A percentile compares a stretch with the other conserved stretches of the same genome.
Evolutionary conservation across 2,113 vertebrate genomes (phyloP).

Genomic region (Rhea pennata): DNA sequence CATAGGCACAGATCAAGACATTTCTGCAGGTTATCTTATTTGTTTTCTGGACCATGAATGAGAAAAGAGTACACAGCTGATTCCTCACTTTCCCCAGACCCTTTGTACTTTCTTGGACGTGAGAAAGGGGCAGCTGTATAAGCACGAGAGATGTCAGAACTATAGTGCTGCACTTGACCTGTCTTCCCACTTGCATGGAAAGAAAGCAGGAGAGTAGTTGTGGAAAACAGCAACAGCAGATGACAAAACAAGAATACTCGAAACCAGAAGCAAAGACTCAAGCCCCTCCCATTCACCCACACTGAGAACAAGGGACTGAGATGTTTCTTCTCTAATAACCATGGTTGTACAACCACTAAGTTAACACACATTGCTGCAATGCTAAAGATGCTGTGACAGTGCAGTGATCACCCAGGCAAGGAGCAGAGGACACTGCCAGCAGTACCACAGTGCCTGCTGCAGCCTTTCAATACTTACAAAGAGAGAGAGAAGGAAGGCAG

Average conservation of each 20-base stretch:
- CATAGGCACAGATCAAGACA: conserved; percentile 6
- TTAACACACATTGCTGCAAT: background rate
- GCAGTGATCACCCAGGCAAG: conserved; percentile 60
- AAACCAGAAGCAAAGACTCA: conserved; percentile 43
- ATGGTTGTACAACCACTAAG: background rate
- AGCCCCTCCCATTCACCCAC: conserved; percentile 52
- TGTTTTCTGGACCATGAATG: conserved; percentile 3
- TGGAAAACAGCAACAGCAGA: conserved; percentile 56
- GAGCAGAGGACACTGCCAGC: conserved; percentile 56
- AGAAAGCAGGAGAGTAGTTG: conserved; percentile 54
- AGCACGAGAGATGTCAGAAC: background rate
- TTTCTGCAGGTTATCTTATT: conserved; percentile 18
- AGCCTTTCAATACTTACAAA: conserved; percentile 99
- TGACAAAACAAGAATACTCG: conserved; percentile 42
- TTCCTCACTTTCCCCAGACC: conserved; percentile 12
- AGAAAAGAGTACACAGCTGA: conserved; percentile 19
- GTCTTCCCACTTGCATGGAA: conserved; percentile 47
- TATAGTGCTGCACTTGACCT: conserved; percentile 20
- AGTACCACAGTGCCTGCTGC: conserved; percentile 64
- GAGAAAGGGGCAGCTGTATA: background rate
- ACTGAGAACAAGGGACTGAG: background rate
- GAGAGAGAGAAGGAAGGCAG: conserved; percentile 99
- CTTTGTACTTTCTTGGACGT: background rate
- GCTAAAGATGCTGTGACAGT: conserved; percentile 40
- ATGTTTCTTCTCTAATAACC: background rate